These are phyloP conservation scores for Steatocranus sp. DNA, from an alignment of 2,797 vertebrate species.

Conservation along the genomic window DNA sequence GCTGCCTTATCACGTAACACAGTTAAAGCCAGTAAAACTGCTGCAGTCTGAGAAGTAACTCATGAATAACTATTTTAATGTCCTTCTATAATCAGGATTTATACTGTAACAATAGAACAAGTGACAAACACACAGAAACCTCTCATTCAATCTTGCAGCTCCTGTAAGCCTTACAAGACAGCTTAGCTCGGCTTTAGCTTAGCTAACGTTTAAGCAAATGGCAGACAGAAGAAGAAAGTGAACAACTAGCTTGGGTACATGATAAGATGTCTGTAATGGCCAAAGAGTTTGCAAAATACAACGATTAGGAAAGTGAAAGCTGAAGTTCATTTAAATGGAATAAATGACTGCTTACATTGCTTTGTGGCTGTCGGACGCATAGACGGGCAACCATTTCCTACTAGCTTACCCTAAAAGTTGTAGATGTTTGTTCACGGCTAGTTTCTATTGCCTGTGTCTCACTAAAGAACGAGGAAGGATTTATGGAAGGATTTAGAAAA, in stretches of 20 bases:
- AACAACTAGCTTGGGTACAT: background rate
- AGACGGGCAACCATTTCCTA: background rate
- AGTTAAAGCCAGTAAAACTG: background rate
- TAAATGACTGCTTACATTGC: background rate
- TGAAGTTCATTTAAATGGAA: background rate
- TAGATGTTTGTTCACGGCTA: background rate
- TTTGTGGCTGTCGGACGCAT: background rate
- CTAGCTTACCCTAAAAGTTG: background rate
- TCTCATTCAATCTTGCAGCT: background rate
- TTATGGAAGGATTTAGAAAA: background rate
- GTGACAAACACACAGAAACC: background rate
- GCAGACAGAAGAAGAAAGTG: background rate
- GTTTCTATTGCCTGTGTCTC: background rate
- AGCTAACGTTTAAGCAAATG: background rate
- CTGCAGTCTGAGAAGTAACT: background rate
- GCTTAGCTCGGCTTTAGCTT: background rate
- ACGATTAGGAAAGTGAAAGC: background rate
- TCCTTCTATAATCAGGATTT: background rate
- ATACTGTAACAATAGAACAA: background rate
- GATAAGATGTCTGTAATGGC: rapidly evolving
- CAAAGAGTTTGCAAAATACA: background rate
- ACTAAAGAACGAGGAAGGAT: background rate
- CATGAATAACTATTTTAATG: background rate
- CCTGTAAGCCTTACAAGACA: background rate
- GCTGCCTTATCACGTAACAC: background rate